Conservation (phyloP, 1,140 invertebrate genomes). For the Panulirus ornatus region DNA sequence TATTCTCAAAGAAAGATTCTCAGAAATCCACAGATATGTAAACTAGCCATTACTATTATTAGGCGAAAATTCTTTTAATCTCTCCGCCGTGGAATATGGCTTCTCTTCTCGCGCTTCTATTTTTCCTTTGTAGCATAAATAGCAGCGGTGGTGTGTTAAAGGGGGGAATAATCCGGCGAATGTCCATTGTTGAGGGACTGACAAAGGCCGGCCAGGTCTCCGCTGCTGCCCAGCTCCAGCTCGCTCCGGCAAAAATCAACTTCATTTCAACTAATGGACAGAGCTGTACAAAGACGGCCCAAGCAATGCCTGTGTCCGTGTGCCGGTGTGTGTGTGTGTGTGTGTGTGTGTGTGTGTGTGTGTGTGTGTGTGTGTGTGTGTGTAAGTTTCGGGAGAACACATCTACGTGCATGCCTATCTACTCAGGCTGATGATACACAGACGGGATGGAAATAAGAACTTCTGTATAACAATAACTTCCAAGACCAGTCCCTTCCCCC, state of each 20-base stretch:
- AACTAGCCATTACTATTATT: constrained; percentile 70
- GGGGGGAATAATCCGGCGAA: constrained; percentile 50
- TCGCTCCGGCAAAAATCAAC: constrained; percentile 37
- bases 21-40: constrained; percentile 56
- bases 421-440: too few relatives aligned
- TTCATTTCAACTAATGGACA: constrained; percentile 69
- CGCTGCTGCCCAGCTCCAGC: constrained; percentile 16
- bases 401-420: too few relatives aligned
- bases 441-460: too few relatives aligned
- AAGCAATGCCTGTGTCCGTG: constrained; percentile 42
- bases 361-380: constrained; percentile 60
- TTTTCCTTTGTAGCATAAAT: constrained; percentile 65
- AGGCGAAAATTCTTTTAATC: constrained; percentile 56
- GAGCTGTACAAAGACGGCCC: constrained; percentile 42
- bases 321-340: constrained; percentile 57
- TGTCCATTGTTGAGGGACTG: constrained; percentile 48
- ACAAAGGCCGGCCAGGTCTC: constrained; percentile 31
- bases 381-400: too few relatives aligned
- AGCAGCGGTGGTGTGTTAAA: constrained; percentile 38
- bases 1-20: constrained; percentile 2
- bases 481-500: too few relatives aligned
- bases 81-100: background rate
- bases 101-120: constrained; percentile 35
- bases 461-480: too few relatives aligned
- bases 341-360: constrained; percentile 58